These are phyloP conservation scores for Urophycis tenuis DNA, from an alignment of 2,797 vertebrate genomes.

Conservation along the genomic window DNA sequence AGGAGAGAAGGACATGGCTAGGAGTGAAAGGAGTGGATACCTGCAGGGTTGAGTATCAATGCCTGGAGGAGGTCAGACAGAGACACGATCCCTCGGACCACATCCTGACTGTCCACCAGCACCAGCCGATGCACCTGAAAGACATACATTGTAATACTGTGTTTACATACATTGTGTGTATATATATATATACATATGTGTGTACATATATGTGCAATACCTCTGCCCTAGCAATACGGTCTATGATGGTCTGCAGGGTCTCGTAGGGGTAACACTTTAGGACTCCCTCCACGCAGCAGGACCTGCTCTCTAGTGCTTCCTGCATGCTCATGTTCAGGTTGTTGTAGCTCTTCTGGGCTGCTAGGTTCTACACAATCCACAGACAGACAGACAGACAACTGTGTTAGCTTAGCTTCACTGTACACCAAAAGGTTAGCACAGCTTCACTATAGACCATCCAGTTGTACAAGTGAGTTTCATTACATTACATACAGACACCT, in stretches of 20 bases:
- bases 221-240: conserved; percentile 87
- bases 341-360: conserved; percentile 92
- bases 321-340: conserved; percentile 87
- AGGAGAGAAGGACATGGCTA: conserved; percentile 52
- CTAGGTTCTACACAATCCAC: conserved; percentile 77
- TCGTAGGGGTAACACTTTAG: conserved; percentile 89
- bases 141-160: neutral
- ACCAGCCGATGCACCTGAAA: conserved; percentile 91
- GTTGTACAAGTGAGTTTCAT: neutral
- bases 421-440: neutral
- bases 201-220: conserved; percentile 53
- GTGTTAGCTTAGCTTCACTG: neutral
- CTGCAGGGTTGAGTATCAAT: conserved; percentile 89
- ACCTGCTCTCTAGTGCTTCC: conserved; percentile 76
- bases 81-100: conserved; percentile 86
- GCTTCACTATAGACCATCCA: neutral
- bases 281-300: conserved; percentile 81
- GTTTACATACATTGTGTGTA: neutral
- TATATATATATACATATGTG: neutral
- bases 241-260: conserved; percentile 83
- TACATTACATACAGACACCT: neutral
- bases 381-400: neutral
- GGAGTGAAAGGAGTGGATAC: conserved; percentile 88
- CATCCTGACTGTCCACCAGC: conserved; percentile 79
- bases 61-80: conserved; percentile 96